Base-by-base conservation (phyloP, 2,797 vertebrate genomes). In the Lateolabrax maculatus region DNA sequence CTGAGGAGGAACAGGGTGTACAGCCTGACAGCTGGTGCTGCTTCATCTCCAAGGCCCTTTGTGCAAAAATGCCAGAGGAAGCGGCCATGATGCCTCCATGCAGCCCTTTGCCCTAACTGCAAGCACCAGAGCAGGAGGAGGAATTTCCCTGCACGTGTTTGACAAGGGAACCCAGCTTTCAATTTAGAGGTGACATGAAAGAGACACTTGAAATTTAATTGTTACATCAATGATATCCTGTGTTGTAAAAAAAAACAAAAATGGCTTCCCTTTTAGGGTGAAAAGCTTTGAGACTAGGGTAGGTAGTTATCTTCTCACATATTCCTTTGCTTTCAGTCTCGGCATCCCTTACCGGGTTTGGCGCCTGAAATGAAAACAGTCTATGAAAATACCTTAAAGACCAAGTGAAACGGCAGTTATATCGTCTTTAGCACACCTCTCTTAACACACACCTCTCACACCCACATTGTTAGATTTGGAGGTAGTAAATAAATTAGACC, bases 1-100 rank as follows among this genome's bases (percentile, higher is more conserved):
- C 88, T 87, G 84, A 91, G 86, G 65, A 91, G 83, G 85, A 89
- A 81, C 81, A 86, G 73, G 62, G 62, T 76, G 86, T 78, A 66
- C 68, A 80, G 75, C 57, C 85, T 90, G 88, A 92, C 89, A 92
- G 84, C 67, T 49, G 13, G 9, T 51, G 81, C 75, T 66, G 69
- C 85, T 79, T 80, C 80, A 85, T 83, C 72, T 85, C 36, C 16
- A 31, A 61, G 31, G 49, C 23, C 66, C 34, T 58, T 10, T 8
- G 8, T 23, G 34, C 66, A 75, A 67, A 63, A 58, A 51, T 4
- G n/a, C 37, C 49, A 60, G 1, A 67, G 75, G 67, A 81, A 67
- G 55, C 36, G 7, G 66, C 66, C 56, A 72, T 66, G 36, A 71
- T 63, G 56, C 48, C 57, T 70, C n/a, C 34, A 15, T 43, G 52